Evolutionary conservation across 2,888 invertebrate genomes (phyloP).

Genomic region (Corythucha ciliata): DNA sequence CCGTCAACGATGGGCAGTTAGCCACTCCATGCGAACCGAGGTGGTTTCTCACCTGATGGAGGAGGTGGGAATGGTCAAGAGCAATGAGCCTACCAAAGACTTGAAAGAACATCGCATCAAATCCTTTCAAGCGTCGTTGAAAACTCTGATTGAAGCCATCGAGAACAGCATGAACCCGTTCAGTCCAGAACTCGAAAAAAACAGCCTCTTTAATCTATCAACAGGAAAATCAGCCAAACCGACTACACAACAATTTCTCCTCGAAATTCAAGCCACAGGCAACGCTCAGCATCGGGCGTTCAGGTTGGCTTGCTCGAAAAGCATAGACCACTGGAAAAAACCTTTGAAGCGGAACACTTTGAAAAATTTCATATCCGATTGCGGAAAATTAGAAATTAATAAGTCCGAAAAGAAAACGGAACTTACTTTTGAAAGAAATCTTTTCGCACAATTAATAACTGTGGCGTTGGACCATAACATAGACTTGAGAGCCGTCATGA

Average conservation of each 20-base stretch:
- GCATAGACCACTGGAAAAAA: too few species aligned
- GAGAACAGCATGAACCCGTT: slow-evolving; percentile 20
- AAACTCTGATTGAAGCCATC: slow-evolving; percentile 17
- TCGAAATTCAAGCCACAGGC: not conserved
- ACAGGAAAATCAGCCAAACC: not conserved
- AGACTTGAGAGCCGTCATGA: too few species aligned
- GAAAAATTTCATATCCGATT: too few species aligned
- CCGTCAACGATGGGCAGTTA: slow-evolving; percentile 35
- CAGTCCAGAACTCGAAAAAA: not conserved
- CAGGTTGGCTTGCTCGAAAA: too few species aligned
- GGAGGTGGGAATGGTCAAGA: slow-evolving; percentile 29
- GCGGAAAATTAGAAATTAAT: too few species aligned
- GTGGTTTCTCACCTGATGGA: slow-evolving; percentile 34
- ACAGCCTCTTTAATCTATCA: slow-evolving; percentile 3
- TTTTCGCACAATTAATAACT: too few species aligned
- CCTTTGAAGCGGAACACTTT: too few species aligned
- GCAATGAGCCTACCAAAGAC: slow-evolving; percentile 37
- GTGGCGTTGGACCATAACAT: too few species aligned
- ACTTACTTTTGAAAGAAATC: too few species aligned
- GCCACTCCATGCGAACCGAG: slow-evolving; percentile 32
- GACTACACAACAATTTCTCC: not conserved
- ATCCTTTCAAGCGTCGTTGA: slow-evolving; percentile 22
- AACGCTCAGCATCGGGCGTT: too few species aligned
- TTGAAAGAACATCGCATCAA: slow-evolving; percentile 31
- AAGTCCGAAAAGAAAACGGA: too few species aligned